Evolutionary conservation across 2,113 vertebrate genomes (phyloP), one percentile per base, ranked within the genome.

Genomic region (Oreotrochilus melanogaster): DNA sequence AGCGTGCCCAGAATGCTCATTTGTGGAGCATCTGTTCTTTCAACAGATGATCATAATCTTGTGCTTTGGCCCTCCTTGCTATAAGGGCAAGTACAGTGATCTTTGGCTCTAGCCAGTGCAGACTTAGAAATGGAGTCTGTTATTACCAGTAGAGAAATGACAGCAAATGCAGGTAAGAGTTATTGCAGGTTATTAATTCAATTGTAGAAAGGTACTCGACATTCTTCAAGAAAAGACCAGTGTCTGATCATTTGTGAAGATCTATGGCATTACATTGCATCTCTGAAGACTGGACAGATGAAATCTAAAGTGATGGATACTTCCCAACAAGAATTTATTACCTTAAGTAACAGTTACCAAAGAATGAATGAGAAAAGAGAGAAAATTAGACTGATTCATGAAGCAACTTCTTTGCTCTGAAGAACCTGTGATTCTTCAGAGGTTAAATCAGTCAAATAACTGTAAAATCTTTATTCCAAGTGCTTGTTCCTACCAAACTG

Each of bases 391-490:
- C 31, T 60, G 43, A 94, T 81, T 45, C 35, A 43, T 31, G 65
- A 81, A 56, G 61, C 22, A 86, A 19, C 3, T 23, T 66, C 54
- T 73, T 80, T 33, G n/a, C n/a, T n/a, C n/a, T n/a, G n/a, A 62
- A 12, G 33, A 92, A 72, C 66, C 60, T 67, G 24, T 74, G 57
- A 56, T 74, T 78, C 60, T 81, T 84, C 39, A 81, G 62, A 95
- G 39, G 18, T 85, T 85, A 72, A 70, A 85, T 24, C 60, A 87
- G 37, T 78, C 24, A 84, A 37, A 51, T 62, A 39, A 47, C n/a
- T 85, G 43, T 64, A 91, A 87, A 91, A 91, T 50, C 72, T 73
- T 78, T 80, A 92, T 74, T 84, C 71, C 53, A 72, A 56, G 28
- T 42, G 4, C 35, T 64, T 67, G 6, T 23, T 94, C 48, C 45